Evolutionary conservation across 2,888 invertebrate genomes (phyloP).

Genomic region (Homarus gammarus): DNA sequence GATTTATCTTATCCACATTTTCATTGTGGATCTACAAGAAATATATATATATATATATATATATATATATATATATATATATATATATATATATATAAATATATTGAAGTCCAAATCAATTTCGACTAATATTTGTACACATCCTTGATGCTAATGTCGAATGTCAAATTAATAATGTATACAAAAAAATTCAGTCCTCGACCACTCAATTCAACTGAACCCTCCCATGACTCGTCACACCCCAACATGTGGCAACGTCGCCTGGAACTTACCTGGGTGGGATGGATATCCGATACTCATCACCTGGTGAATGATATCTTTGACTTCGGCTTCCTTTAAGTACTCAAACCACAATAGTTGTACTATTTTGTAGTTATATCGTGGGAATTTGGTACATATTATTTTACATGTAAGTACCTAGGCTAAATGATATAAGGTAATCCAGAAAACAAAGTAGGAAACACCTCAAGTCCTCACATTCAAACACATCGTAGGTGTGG

Average conservation of each 20-base stretch:
- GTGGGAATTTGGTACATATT: too few species aligned
- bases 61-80: too few species aligned
- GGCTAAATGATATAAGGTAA: too few species aligned
- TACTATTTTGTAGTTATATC: too few species aligned
- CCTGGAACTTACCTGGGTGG: slow-evolving; percentile 14
- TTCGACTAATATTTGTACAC: slow-evolving; percentile 26
- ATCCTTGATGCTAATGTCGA: neutral
- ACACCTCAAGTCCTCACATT: neutral
- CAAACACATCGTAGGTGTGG: slow-evolving; percentile 53
- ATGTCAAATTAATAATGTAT: neutral
- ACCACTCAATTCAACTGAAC: neutral
- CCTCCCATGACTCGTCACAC: neutral
- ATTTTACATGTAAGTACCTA: too few species aligned
- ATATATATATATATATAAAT: slow-evolving; percentile 42
- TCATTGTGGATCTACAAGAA: too few species aligned
- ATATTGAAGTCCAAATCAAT: too few species aligned
- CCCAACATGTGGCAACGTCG: slow-evolving; percentile 45
- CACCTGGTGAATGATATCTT: neutral
- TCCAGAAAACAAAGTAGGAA: too few species aligned
- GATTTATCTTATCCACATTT: too few species aligned
- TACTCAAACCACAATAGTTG: too few species aligned
- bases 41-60: slow-evolving; percentile 42
- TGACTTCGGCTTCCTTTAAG: slow-evolving; percentile 29
- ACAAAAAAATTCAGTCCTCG: neutral
- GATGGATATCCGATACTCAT: slow-evolving; percentile 29